phyloP scores from a whole-genome alignment of 2,113 vertebrate species.

The Fregata magnificens region DNA sequence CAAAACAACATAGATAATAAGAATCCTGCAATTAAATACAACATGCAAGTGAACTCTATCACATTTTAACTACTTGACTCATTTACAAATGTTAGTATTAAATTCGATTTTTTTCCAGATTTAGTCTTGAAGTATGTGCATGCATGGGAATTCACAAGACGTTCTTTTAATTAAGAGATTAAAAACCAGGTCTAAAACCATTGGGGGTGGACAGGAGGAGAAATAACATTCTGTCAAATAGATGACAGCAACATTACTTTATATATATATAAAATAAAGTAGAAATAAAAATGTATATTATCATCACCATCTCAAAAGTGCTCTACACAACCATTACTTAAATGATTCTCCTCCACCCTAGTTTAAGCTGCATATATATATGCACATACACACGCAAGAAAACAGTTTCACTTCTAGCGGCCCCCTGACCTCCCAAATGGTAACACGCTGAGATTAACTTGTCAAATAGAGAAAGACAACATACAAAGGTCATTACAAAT shows the following conservation, averaged over 20 bases:
- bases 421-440: not conserved
- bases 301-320: not conserved
- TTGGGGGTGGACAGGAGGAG: not conserved
- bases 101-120: not conserved
- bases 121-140: not conserved
- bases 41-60: not conserved
- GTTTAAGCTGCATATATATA: not conserved
- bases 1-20: not conserved
- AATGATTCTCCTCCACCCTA: not conserved
- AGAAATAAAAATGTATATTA: not conserved
- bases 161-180: not conserved
- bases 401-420: not conserved
- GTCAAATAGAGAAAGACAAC: not conserved
- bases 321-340: not conserved
- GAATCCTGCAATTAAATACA: not conserved
- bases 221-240: not conserved
- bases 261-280: not conserved
- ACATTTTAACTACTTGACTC: not conserved
- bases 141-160: not conserved
- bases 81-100: not conserved
- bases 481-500: slow-evolving; percentile 8
- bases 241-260: not conserved
- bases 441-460: not conserved
- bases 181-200: not conserved
- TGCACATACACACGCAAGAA: not conserved